Conservation (phyloP, 37 sponge, comb jelly and placozoan genomes). For the Aplysina aerophoba region DNA sequence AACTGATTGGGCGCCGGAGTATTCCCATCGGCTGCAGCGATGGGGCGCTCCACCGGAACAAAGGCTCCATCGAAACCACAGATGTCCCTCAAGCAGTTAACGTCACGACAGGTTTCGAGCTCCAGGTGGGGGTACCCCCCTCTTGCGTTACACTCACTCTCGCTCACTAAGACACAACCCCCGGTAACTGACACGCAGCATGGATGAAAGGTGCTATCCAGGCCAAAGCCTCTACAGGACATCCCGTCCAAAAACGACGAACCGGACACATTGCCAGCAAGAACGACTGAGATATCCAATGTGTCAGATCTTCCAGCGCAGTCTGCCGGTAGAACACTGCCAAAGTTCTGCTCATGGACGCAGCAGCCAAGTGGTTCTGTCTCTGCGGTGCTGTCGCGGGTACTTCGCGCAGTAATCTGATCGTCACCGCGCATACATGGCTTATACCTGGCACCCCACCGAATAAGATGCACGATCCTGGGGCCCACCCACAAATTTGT, state of each 20-base stretch:
- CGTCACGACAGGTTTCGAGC: slow-evolving; percentile 60
- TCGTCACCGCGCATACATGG: slow-evolving; percentile 95
- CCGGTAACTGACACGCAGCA: slow-evolving; percentile 92
- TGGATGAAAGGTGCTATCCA: slow-evolving; percentile 65
- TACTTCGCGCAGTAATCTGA: slow-evolving; percentile 55
- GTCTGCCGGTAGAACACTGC: not conserved
- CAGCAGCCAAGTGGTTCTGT: slow-evolving; percentile 65
- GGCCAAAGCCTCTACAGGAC: not conserved
- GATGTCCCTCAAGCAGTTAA: slow-evolving; percentile 84
- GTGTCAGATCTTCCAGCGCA: slow-evolving; percentile 25
- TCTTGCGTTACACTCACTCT: slow-evolving; percentile 67
- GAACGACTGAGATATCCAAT: not conserved
- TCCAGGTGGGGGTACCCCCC: slow-evolving; percentile 67
- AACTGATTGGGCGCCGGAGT: slow-evolving; percentile 68
- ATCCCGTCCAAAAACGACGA: not conserved
- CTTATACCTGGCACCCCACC: slow-evolving; percentile 87
- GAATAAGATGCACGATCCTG: slow-evolving; percentile 63
- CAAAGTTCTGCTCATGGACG: slow-evolving; percentile 45
- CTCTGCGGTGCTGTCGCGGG: not conserved
- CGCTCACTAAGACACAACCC: slow-evolving; percentile 71
- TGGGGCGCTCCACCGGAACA: slow-evolving; percentile 26
- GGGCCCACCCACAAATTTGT: slow-evolving; percentile 94
- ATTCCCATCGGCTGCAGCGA: slow-evolving; percentile 27
- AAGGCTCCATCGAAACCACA: slow-evolving; percentile 85
- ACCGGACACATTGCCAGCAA: no score